Conservation (phyloP, 2,113 vertebrate genomes). For the Labeo rohita region DNA sequence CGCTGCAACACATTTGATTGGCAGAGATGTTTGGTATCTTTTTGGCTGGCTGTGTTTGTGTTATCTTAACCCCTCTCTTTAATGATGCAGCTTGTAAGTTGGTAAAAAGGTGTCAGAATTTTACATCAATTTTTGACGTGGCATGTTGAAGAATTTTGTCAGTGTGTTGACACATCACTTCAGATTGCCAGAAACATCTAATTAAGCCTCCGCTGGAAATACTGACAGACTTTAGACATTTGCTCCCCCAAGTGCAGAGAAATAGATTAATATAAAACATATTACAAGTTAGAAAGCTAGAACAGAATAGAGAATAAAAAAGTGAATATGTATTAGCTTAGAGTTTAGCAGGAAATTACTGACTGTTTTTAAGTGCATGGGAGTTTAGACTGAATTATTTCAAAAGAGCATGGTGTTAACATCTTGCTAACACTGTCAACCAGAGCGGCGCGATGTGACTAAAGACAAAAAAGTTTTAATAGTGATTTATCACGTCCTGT, state of each 20-base stretch:
- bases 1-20: neutral
- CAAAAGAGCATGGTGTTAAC: too few relatives aligned
- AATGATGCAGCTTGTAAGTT: constrained; percentile 4
- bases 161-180: neutral
- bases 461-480: too few relatives aligned
- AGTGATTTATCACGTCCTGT: too few relatives aligned
- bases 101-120: neutral
- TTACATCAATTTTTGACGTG: neutral
- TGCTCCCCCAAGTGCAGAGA: neutral
- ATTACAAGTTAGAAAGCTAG: neutral
- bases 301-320: neutral
- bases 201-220: neutral
- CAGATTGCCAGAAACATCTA: neutral
- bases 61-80: neutral
- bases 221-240: neutral
- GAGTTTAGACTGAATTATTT: too few relatives aligned
- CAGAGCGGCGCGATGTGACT: too few relatives aligned
- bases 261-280: neutral
- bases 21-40: neutral
- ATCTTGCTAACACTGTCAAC: too few relatives aligned
- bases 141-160: neutral
- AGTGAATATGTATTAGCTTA: neutral
- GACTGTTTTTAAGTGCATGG: neutral
- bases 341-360: neutral
- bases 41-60: neutral